A percentile compares a stretch with the other conserved stretches of the same genome.
Conservation (phyloP, 2,797 vertebrate genomes). For the Melanotaenia trifasciata region DNA sequence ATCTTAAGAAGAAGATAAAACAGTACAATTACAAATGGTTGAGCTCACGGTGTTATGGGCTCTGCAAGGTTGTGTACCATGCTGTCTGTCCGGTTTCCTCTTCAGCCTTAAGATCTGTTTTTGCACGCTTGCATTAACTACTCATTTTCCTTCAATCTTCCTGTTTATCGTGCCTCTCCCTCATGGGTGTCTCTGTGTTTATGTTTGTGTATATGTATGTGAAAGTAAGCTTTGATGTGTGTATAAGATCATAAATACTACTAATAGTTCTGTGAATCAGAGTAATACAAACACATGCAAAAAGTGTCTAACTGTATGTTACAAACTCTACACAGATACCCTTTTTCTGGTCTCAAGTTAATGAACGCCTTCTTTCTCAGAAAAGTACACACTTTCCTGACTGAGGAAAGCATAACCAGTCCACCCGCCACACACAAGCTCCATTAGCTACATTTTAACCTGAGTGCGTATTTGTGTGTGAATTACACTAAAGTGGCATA, state of each 20-base stretch:
- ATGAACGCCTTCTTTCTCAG: conserved; percentile 32
- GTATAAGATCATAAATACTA: conserved; percentile 63
- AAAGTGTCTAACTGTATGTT: conserved; percentile 26
- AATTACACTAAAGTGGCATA: conserved; percentile 58
- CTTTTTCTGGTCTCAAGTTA: conserved; percentile 36
- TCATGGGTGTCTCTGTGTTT: conserved; percentile 12
- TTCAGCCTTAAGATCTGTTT: conserved; percentile 43
- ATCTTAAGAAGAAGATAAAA: conserved; percentile 71
- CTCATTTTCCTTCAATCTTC: conserved; percentile 29
- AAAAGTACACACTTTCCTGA: conserved; percentile 19
- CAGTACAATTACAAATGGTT: conserved; percentile 57
- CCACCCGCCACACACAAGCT: conserved; percentile 10
- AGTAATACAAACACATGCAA: conserved; percentile 16
- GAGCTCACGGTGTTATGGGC: conserved; percentile 36
- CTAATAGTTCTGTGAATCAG: conserved; percentile 46
- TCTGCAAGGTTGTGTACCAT: conserved; percentile 19
- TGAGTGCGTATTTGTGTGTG: conserved; percentile 28
- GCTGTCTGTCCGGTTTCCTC: conserved; percentile 43
- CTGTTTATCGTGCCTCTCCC: conserved; percentile 19
- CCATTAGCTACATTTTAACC: conserved; percentile 25
- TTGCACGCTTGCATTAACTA: conserved; percentile 31
- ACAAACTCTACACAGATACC: conserved; percentile 25
- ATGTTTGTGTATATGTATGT: conserved; percentile 1
- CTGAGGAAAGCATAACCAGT: conserved; percentile 20
- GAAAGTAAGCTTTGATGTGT: conserved; percentile 20